A percentile compares a stretch with the other conserved stretches of the same genome.
Evolutionary conservation across 2,888 invertebrate genomes (phyloP).

Genomic region (Eustalomyia histrio): DNA sequence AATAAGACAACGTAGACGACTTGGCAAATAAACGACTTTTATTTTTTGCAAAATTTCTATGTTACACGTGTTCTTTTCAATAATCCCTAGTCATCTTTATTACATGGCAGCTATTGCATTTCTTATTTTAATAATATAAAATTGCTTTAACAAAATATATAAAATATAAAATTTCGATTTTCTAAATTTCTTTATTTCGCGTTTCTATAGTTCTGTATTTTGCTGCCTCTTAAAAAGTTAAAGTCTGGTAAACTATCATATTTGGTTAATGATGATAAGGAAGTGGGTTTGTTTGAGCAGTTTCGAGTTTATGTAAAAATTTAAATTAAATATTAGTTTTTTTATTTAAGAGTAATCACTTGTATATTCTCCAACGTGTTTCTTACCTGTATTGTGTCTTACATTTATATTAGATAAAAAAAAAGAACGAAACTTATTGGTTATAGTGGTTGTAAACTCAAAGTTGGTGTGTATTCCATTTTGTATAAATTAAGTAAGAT

Average conservation of each 20-base stretch:
- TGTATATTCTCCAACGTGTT: background rate
- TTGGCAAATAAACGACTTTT: conserved; percentile 45
- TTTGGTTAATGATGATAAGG: background rate
- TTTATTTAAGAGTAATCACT: background rate
- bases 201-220: too few relatives aligned
- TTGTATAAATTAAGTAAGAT: background rate
- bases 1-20: conserved; percentile 50
- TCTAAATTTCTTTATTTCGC: too few relatives aligned
- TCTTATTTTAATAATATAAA: conserved; percentile 8
- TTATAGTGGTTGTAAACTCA: background rate
- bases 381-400: background rate
- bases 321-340: background rate
- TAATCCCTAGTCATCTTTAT: conserved; percentile 41
- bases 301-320: too few relatives aligned
- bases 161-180: background rate
- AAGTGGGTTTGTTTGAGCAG: background rate
- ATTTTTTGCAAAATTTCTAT: conserved; percentile 42
- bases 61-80: conserved; percentile 61
- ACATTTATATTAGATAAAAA: background rate
- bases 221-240: too few relatives aligned
- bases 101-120: conserved; percentile 29
- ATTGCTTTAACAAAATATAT: background rate
- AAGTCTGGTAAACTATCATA: background rate
- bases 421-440: background rate
- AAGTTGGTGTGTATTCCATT: background rate